phyloP scores from a whole-genome alignment of 2,113 vertebrate species.

The Antechinus stuartii region DNA sequence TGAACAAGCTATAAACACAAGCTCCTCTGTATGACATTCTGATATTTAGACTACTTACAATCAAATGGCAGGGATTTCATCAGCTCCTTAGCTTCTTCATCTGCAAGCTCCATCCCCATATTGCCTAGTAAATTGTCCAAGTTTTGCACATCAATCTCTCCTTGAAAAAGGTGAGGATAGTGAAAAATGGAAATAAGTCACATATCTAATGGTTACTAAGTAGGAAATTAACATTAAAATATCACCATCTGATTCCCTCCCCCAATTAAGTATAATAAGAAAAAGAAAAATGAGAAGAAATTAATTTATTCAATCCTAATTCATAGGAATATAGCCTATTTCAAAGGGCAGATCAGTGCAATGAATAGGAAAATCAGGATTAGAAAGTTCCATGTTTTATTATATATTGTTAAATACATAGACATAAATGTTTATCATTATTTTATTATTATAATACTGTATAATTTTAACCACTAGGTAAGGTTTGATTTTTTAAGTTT shows the following conservation, averaged over 20 bases:
- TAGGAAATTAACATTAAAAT: constrained; percentile 6
- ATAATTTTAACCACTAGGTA: background rate
- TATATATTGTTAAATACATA: too few species aligned
- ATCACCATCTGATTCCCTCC: background rate
- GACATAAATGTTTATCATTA: too few species aligned
- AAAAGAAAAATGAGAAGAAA: background rate
- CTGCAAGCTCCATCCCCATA: constrained; percentile 62
- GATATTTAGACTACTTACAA: constrained; percentile 58
- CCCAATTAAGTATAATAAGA: background rate
- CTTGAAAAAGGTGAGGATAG: constrained; percentile 54
- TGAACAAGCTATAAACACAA: background rate
- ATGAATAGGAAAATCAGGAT: background rate
- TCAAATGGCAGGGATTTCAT: constrained; percentile 61
- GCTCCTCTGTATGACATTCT: background rate
- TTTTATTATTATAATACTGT: background rate
- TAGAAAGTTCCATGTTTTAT: background rate
- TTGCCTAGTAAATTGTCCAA: constrained; percentile 44
- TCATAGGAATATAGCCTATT: background rate
- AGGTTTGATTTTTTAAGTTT: background rate
- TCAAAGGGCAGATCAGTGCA: background rate
- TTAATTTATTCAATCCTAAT: background rate
- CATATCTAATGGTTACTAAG: constrained; percentile 13
- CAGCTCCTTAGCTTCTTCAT: constrained; percentile 58
- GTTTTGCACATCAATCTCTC: constrained; percentile 21
- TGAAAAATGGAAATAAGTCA: constrained; percentile 27